These are phyloP conservation scores for Gymnoscopelus microlampas DNA, from an alignment of 2,797 vertebrate genomes.

Conservation along the genomic window DNA sequence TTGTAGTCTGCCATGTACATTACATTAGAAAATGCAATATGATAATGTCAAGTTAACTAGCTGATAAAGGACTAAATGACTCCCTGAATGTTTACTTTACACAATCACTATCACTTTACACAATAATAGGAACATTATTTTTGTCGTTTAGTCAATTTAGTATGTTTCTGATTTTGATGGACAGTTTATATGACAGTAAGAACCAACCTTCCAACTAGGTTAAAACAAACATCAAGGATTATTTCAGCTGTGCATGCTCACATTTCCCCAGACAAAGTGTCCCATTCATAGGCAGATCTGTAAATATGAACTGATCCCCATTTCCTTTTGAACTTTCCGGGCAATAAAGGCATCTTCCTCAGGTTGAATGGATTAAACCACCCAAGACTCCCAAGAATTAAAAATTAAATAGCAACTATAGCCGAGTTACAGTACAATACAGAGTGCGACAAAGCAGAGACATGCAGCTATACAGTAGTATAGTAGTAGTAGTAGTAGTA, in stretches of 20 bases:
- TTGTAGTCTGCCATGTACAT: too few relatives aligned
- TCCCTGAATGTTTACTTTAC: not conserved
- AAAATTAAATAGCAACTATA: not conserved
- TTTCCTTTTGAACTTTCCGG: constrained; percentile 26
- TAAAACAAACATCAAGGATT: constrained; percentile 17
- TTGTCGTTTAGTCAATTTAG: not conserved
- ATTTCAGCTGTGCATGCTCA: constrained; percentile 19
- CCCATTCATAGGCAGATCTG: constrained; percentile 46
- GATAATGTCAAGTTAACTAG: too few relatives aligned
- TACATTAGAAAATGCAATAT: too few relatives aligned
- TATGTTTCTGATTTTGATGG: not conserved
- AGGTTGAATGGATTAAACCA: constrained; percentile 18
- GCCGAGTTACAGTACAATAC: too few relatives aligned
- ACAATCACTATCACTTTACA: not conserved
- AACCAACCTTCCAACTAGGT: not conserved
- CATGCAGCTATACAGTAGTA: too few relatives aligned
- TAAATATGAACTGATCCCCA: constrained; percentile 63
- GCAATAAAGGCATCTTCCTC: constrained; percentile 40
- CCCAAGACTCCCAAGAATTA: not conserved
- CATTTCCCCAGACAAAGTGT: constrained; percentile 2
- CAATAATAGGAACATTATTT: not conserved
- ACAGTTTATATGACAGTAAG: too few relatives aligned
- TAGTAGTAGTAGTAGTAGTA: too few relatives aligned
- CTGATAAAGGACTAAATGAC: constrained; percentile 4
- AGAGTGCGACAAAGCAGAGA: too few relatives aligned